Evolutionary conservation across 2,888 invertebrate species (phyloP).

Genomic region (Cataglyphis cursor): DNA sequence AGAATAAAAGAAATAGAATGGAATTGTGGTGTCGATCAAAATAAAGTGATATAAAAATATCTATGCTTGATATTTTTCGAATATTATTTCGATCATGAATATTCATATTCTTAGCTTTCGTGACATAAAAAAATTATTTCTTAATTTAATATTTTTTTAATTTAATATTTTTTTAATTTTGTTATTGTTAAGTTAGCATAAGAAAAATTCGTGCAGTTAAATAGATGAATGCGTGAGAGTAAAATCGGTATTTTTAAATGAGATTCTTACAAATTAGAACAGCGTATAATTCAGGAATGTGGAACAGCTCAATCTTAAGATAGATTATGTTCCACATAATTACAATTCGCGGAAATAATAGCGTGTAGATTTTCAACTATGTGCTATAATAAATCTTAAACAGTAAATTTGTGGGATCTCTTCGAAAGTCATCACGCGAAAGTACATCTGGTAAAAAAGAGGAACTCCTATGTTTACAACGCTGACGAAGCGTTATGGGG

Average conservation of each 20-base stretch:
- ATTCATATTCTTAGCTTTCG: no score
- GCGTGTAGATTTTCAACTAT: neutral
- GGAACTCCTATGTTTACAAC: slow-evolving; percentile 27
- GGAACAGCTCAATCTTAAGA: neutral
- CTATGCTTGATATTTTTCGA: neutral
- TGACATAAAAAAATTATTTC: neutral
- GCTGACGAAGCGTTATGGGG: slow-evolving; percentile 48
- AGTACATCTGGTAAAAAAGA: slow-evolving; percentile 23
- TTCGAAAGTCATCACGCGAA: slow-evolving; percentile 31
- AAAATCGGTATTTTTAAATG: neutral
- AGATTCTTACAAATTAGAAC: neutral
- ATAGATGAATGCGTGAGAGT: neutral
- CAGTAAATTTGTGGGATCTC: neutral
- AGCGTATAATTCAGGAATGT: neutral
- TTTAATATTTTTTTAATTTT: neutral
- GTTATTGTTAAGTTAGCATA: neutral
- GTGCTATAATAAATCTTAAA: slow-evolving; percentile 27
- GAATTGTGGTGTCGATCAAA: neutral
- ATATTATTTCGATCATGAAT: neutral
- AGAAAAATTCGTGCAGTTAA: neutral
- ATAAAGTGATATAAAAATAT: neutral
- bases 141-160: neutral
- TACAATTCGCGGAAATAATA: neutral
- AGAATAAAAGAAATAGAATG: slow-evolving; percentile 10
- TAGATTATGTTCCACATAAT: neutral